A percentile compares a stretch with the other conserved stretches of the same genome.
These are phyloP conservation scores for Seriola dumerili DNA, from an alignment of 2,113 vertebrate species.

Conservation along the genomic window DNA sequence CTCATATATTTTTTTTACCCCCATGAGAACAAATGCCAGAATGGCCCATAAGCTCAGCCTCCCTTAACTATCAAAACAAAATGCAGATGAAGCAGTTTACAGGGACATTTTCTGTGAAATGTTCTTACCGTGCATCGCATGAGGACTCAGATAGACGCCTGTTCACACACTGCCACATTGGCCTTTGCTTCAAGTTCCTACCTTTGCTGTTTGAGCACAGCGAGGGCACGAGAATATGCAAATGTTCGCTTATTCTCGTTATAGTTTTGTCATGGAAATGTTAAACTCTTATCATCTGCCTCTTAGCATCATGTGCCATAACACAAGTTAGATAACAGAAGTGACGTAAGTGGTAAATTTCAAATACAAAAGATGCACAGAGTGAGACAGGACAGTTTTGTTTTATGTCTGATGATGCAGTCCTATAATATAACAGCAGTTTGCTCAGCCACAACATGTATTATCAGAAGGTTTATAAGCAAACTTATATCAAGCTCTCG, in stretches of 20 bases:
- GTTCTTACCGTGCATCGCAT: neutral
- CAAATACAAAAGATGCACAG: neutral
- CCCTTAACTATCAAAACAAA: neutral
- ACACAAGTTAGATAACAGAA: neutral
- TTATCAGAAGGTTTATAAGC: constrained; percentile 1
- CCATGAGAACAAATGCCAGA: neutral
- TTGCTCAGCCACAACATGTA: neutral
- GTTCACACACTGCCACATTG: neutral
- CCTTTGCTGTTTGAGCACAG: neutral
- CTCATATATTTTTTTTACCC: constrained; percentile 7
- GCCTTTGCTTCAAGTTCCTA: neutral
- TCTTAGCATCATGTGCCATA: neutral
- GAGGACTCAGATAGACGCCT: neutral
- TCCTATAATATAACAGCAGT: neutral
- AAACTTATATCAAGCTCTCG: neutral
- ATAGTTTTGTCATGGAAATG: neutral
- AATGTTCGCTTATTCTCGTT: neutral
- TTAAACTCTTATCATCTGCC: neutral
- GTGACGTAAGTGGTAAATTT: neutral
- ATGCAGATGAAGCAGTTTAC: neutral
- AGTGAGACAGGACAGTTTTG: neutral
- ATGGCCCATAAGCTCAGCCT: neutral
- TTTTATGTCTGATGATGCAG: neutral
- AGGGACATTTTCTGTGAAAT: neutral
- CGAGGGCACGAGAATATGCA: too few relatives aligned